phyloP scores from a whole-genome alignment of 2,113 vertebrate genomes.

The Cromileptes altivelis region DNA sequence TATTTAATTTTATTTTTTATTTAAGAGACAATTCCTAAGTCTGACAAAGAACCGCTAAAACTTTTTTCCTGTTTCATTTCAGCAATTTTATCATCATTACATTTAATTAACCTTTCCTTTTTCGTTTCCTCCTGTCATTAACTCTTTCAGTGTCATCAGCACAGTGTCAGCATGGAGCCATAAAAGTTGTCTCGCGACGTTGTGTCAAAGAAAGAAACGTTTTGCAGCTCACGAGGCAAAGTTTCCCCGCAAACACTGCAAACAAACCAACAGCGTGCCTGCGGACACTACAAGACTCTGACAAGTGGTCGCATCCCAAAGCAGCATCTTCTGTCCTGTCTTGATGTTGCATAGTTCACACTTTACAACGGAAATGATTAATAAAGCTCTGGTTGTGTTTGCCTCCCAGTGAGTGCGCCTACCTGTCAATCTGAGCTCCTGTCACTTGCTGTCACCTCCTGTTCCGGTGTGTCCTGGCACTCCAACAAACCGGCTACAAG shows the following conservation, averaged over 20 bases:
- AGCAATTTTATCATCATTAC: neutral
- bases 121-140: neutral
- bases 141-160: neutral
- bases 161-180: neutral
- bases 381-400: neutral
- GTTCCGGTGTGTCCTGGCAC: constrained; percentile 38
- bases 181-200: no score
- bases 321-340: neutral
- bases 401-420: constrained; percentile 11
- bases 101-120: neutral
- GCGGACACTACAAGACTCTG: neutral
- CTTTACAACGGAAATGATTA: neutral
- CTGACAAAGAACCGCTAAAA: neutral
- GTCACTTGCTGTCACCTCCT: constrained; percentile 59
- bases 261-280: neutral
- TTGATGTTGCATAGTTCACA: neutral
- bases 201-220: neutral
- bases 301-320: neutral
- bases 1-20: no score
- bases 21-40: no score
- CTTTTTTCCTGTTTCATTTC: neutral
- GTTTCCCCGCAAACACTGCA: neutral
- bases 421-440: constrained; percentile 71
- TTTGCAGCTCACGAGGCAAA: neutral
- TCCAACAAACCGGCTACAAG: constrained; percentile 19